Evolutionary conservation across 2,113 vertebrate genomes (phyloP).

Genomic region (Progne subis): DNA sequence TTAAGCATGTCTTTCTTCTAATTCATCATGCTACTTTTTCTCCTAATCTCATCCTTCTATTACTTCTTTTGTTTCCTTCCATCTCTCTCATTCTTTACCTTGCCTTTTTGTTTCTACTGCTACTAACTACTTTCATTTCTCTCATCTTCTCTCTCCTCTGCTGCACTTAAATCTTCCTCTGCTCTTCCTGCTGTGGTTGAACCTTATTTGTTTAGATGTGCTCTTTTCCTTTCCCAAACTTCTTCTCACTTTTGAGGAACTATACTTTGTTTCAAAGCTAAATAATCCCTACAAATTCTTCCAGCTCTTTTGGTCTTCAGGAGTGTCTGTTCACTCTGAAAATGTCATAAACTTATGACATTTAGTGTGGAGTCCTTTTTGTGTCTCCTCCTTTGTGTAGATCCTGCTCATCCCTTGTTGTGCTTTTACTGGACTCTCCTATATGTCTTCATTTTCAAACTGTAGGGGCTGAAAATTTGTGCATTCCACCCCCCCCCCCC

Average conservation of each 20-base stretch:
- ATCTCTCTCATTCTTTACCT: background rate
- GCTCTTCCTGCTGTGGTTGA: background rate
- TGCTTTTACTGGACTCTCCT: background rate
- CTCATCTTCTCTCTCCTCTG: background rate
- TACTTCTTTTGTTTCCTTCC: background rate
- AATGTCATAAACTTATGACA: background rate
- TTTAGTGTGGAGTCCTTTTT: background rate
- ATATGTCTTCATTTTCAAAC: background rate
- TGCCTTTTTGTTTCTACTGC: background rate
- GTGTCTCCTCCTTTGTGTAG: background rate
- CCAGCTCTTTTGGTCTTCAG: background rate
- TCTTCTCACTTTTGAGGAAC: background rate
- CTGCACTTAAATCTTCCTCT: background rate
- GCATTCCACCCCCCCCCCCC: too few relatives aligned
- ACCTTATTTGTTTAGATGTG: background rate
- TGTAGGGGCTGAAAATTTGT: background rate
- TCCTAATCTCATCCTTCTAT: background rate
- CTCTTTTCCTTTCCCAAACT: background rate
- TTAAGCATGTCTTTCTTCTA: background rate
- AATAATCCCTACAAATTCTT: background rate
- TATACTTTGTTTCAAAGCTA: background rate
- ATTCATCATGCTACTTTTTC: background rate
- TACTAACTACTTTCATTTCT: background rate
- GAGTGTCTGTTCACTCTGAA: background rate
- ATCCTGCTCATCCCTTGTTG: background rate